Conservation (phyloP, 1,140 invertebrate species). For the Cydia pomonella region DNA sequence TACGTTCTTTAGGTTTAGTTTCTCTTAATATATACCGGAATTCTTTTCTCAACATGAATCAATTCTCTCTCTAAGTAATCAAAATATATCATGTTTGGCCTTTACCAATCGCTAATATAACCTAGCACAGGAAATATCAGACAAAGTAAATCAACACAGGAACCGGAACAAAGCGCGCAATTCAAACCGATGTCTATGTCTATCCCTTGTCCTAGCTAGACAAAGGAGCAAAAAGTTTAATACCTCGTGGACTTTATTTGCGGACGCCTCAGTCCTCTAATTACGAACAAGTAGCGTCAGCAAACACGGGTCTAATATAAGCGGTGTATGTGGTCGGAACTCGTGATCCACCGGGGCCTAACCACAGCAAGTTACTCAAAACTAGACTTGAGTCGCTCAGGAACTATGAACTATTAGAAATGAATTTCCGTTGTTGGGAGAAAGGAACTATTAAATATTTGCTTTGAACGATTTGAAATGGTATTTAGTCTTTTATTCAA, state of each 20-base stretch:
- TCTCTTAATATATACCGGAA: too few relatives aligned
- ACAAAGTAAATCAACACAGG: constrained; percentile 21
- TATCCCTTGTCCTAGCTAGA: constrained; percentile 28
- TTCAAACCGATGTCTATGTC: constrained; percentile 22
- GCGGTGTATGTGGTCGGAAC: constrained; percentile 36
- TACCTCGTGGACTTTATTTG: constrained; percentile 30
- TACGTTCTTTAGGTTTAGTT: too few relatives aligned
- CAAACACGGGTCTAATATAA: constrained; percentile 38
- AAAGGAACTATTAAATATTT: neutral
- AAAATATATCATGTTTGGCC: neutral
- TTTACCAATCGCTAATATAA: neutral
- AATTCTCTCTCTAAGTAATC: too few relatives aligned
- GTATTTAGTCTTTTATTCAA: too few relatives aligned
- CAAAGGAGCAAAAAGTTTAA: constrained; percentile 32
- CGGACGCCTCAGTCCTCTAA: constrained; percentile 36
- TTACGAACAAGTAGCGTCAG: constrained; percentile 40
- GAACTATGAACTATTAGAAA: constrained; percentile 1
- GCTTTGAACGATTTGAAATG: neutral
- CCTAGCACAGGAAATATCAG: neutral
- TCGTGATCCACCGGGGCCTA: neutral
- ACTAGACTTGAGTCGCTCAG: neutral
- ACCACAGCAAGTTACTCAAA: constrained; percentile 31
- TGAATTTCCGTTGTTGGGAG: neutral
- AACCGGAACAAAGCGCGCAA: constrained; percentile 6
- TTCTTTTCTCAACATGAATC: too few relatives aligned